Evolutionary conservation across 1,140 invertebrate species (phyloP), one percentile per base, ranked within the genome.

Genomic region (Listronotus oregonensis): DNA sequence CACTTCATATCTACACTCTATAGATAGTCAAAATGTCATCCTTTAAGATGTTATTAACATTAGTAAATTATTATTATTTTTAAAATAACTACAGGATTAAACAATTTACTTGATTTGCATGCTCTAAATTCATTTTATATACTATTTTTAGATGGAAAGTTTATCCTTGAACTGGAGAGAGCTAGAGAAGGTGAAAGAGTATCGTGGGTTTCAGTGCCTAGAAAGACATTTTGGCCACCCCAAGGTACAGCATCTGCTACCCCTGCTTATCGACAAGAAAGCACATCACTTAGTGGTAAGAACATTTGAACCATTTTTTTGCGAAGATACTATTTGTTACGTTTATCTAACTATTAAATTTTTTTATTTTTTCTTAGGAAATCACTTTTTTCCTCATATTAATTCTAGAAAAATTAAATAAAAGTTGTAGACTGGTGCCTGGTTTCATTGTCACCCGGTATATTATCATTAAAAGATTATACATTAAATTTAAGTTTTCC

Each of bases 131-230:
- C 12, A 39, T 12, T 8, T 39, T 39, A 8, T 39, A 42, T 42
- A 42, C 10, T 14, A 7, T 42, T 68, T 68, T 62, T 54, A 88
- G 91, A 94, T 90, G 92, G 92, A 69, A 93, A 93, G 80, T 91
- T 94, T 74, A 92, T 94, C 72, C 79, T 94, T 82, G 92, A 94
- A 80, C 74, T 94, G 80, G 91, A 90, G 63, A 87, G 92, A 68
- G 86, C 89, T 31, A 87, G 89, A 66, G 90, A 92, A 73, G 90
- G 90, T 39, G 90, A 92, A 77, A 85, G 89, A 64, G 85, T 87
- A 6, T 89, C 90, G 15, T 94, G 92, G 92, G 90, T 93, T 72
- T 91, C 91, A 40, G 91, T 93, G 64, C 89, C 90, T 55, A 88
- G 90, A 71, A 94, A 93, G 80, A 91, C 90, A 50, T 93, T 90